A percentile compares a stretch with the other conserved stretches of the same genome.
These are phyloP conservation scores for Bibio marci DNA, from an alignment of 2,888 invertebrate species.

Conservation along the genomic window DNA sequence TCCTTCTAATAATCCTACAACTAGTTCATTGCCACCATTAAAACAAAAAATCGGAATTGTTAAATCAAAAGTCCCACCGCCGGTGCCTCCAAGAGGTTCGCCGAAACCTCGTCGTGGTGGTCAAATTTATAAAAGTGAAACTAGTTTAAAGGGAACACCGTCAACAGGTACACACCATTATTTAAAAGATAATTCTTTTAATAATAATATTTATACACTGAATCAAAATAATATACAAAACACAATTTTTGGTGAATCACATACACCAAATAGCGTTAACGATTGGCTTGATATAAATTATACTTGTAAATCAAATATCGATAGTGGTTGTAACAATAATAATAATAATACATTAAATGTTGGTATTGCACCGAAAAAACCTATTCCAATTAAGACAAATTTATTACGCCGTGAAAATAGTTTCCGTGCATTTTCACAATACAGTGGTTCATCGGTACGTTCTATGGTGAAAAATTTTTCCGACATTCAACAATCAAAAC, in stretches of 20 bases:
- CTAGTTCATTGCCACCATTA: constrained; percentile 54
- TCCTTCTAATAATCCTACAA: constrained; percentile 22
- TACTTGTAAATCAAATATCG: constrained; percentile 1
- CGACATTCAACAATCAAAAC: constrained; percentile 16
- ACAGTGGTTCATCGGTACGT: constrained; percentile 1
- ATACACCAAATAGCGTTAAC: constrained; percentile 26
- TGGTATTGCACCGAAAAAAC: background rate
- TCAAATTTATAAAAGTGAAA: constrained; percentile 7
- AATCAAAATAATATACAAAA: constrained; percentile 11
- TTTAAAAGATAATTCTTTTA: constrained; percentile 5
- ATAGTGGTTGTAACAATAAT: background rate
- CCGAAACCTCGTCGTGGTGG: constrained; percentile 43
- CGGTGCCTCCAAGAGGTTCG: constrained; percentile 72
- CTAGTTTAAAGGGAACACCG: constrained; percentile 7
- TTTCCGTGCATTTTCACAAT: constrained; percentile 1
- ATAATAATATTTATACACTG: constrained; percentile 3
- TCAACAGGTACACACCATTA: constrained; percentile 10
- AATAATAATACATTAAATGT: background rate
- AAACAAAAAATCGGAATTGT: constrained; percentile 46
- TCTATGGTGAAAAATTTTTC: constrained; percentile 6
- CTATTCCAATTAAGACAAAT: background rate
- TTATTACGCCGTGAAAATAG: constrained; percentile 5
- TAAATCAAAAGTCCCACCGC: constrained; percentile 69
- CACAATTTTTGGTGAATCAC: constrained; percentile 22
- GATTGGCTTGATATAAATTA: constrained; percentile 27